Conservation (phyloP, 1,140 invertebrate species). For the Drosophila jambulina region DNA sequence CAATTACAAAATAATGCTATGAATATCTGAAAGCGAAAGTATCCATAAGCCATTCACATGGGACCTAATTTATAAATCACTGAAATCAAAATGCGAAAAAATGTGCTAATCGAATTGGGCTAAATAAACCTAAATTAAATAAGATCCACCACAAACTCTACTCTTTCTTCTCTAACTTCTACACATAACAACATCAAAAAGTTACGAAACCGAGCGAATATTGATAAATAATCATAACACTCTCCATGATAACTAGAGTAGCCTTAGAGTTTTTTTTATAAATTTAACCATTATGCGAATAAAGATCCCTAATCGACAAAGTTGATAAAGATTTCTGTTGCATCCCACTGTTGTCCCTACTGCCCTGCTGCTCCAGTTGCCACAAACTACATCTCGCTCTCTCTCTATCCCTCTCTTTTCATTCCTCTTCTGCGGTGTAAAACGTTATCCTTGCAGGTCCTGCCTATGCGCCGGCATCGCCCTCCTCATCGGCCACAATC, state of each 20-base stretch:
- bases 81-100: background rate
- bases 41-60: background rate
- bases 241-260: background rate
- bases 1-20: no score
- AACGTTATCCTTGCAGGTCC: slow-evolving; percentile 50
- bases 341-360: background rate
- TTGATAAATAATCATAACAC: background rate
- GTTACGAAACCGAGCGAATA: background rate
- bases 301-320: slow-evolving; percentile 1
- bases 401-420: background rate
- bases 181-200: background rate
- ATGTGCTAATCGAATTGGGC: background rate
- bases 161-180: background rate
- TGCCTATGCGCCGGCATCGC: slow-evolving; percentile 53
- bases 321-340: background rate
- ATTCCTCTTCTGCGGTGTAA: background rate
- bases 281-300: background rate
- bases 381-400: background rate
- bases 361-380: background rate
- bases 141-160: background rate
- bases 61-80: no score
- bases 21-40: background rate
- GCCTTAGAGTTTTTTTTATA: background rate
- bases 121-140: background rate
- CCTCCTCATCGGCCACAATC: slow-evolving; percentile 30